Evolutionary conservation across 2,797 vertebrate genomes (phyloP).

Genomic region (Hipposideros larvatus): DNA sequence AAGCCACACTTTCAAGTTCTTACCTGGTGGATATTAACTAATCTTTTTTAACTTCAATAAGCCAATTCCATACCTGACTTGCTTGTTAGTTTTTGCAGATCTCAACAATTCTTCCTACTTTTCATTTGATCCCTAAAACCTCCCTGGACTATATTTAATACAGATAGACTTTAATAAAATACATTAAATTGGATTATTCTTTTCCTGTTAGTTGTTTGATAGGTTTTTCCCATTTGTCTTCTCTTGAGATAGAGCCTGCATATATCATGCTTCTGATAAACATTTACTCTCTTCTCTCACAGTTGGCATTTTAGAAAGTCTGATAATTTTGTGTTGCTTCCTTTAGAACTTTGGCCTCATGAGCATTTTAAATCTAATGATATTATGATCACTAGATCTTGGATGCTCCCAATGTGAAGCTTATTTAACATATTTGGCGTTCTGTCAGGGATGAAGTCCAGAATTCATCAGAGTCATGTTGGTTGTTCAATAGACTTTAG

Average conservation of each 20-base stretch:
- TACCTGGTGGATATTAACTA: slow-evolving; percentile 38
- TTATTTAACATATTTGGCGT: slow-evolving; percentile 75
- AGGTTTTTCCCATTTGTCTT: not conserved
- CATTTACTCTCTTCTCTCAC: slow-evolving; percentile 23
- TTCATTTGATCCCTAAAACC: slow-evolving; percentile 16
- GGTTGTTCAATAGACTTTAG: slow-evolving; percentile 65
- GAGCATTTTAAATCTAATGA: slow-evolving; percentile 79
- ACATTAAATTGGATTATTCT: not conserved
- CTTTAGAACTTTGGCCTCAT: slow-evolving; percentile 61
- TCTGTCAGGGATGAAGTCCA: slow-evolving; percentile 74
- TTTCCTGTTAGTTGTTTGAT: not conserved
- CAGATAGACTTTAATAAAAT: slow-evolving; percentile 31
- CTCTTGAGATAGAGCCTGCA: not conserved
- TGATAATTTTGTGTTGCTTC: slow-evolving; percentile 68
- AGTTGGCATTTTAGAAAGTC: slow-evolving; percentile 43
- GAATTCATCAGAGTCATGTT: slow-evolving; percentile 53
- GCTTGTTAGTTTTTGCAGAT: slow-evolving; percentile 15
- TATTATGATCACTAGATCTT: slow-evolving; percentile 71
- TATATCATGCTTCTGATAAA: not conserved
- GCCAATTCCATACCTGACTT: slow-evolving; percentile 41
- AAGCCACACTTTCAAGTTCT: slow-evolving; percentile 50
- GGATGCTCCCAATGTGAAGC: slow-evolving; percentile 69
- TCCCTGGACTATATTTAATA: not conserved
- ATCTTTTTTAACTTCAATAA: slow-evolving; percentile 48
- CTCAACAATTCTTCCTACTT: not conserved